Evolutionary conservation across 1,140 invertebrate species (phyloP).

Genomic region (Aphidius gifuensis): DNA sequence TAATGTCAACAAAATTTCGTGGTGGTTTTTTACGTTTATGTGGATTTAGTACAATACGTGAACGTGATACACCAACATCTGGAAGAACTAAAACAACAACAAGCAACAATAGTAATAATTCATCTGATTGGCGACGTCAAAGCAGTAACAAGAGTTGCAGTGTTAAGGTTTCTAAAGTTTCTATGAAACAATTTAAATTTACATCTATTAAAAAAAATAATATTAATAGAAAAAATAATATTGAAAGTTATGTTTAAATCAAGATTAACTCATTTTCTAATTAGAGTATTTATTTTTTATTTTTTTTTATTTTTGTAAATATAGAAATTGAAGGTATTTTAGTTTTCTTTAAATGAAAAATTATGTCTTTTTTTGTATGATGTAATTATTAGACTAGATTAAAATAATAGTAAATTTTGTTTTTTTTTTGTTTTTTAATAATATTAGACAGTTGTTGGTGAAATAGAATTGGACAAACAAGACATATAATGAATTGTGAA

Average conservation of each 20-base stretch:
- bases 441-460: too few species aligned
- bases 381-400: too few species aligned
- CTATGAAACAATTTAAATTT: conserved; percentile 33
- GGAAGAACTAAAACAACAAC: conserved; percentile 35
- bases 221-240: conserved; percentile 31
- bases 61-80: conserved; percentile 33
- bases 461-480: too few species aligned
- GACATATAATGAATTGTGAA: background rate
- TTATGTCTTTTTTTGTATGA: too few species aligned
- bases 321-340: too few species aligned
- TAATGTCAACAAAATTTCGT: conserved; percentile 90
- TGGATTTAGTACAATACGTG: conserved; percentile 31
- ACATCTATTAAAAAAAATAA: conserved; percentile 35
- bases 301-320: background rate
- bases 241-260: conserved; percentile 42
- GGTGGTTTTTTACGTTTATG: conserved; percentile 72
- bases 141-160: conserved; percentile 42
- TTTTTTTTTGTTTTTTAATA: background rate
- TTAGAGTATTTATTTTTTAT: background rate
- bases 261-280: background rate
- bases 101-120: conserved; percentile 42
- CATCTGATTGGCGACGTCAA: conserved; percentile 40
- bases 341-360: too few species aligned
- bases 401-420: background rate
- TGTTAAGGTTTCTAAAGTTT: conserved; percentile 32